These are phyloP conservation scores for Drosophila novamexicana DNA, from an alignment of 1,140 invertebrate species.

Conservation along the genomic window DNA sequence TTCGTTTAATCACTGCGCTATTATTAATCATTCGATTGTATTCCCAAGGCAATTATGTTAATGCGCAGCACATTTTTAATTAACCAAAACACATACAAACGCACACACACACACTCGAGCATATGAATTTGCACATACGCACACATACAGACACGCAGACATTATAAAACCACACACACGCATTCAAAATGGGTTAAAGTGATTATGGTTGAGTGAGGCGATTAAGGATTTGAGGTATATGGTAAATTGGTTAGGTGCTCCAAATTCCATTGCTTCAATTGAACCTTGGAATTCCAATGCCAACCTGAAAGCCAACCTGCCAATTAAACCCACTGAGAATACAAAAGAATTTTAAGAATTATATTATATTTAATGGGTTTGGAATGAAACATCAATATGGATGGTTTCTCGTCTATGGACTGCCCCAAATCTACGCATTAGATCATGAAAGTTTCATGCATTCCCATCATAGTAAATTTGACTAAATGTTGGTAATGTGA, in stretches of 20 bases:
- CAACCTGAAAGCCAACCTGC: background rate
- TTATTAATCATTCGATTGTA: conserved; percentile 72
- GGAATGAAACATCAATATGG: too few relatives aligned
- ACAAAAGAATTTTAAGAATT: background rate
- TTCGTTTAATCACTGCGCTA: conserved; percentile 64
- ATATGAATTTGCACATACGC: conserved; percentile 1
- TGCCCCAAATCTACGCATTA: too few relatives aligned
- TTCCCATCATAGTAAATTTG: too few relatives aligned
- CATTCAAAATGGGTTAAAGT: conserved; percentile 45
- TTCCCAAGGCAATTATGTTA: conserved; percentile 67
- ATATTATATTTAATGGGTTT: background rate
- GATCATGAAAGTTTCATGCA: too few relatives aligned
- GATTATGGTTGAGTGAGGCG: conserved; percentile 40
- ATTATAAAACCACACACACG: conserved; percentile 38
- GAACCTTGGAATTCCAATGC: background rate
- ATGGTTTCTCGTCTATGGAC: too few relatives aligned
- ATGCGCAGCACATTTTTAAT: conserved; percentile 68
- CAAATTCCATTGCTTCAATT: conserved; percentile 34
- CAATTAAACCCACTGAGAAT: conserved; percentile 4
- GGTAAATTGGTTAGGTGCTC: conserved; percentile 7
- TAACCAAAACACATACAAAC: conserved; percentile 36
- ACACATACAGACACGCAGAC: conserved; percentile 10
- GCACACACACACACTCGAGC: conserved; percentile 11
- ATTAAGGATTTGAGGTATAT: conserved; percentile 1
- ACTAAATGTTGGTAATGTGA: too few relatives aligned